Base-by-base conservation (phyloP, 2,113 vertebrate genomes). In the Hirundichthys speculiger region DNA sequence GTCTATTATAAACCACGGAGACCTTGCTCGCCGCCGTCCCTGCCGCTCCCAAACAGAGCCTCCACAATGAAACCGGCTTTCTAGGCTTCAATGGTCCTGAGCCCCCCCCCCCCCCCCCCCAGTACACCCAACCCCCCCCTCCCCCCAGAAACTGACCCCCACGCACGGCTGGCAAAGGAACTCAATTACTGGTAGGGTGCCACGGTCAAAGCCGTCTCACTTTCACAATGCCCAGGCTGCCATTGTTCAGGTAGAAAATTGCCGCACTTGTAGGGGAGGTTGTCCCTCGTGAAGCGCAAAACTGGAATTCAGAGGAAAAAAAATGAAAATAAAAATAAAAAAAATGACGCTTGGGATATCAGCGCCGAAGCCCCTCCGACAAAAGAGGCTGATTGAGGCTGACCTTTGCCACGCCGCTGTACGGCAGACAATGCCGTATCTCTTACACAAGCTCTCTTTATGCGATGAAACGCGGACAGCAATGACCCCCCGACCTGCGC, bases 131-230 rank as follows among this genome's bases (percentile, higher is more conserved):
- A n/a, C n/a, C n/a, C n/a, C n/a, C n/a, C 52, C 22, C 52, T 72
- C 63, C 68, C 56, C 66, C 55, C 30, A 24, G 60, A 84, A 72
- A 59, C 24, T 80, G 85, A 80, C 79, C 74, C 77, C 46, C n/a
- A 24, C 22, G 13, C 61, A 53, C 59, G 46, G 75, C 69, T 54
- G 58, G 61, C 84, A 80, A 77, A 80, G 72, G 59, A 91, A 89
- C 90, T 89, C 86, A 86, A 90, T 90, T 86, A 83, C 79, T 84
- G 75, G 70, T 82, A 77, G 65, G 73, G 52, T 80, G 53, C 72
- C 66, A 19, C 47, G 69, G 84, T 84, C 86, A 86, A 79, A 82
- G 79, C 77, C 19, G 81, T 71, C 77, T 80, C 68, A n/a, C 64
- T 70, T 75, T 74, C 62, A 71, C 20, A 21, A 67, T 47, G 48